Conservation (phyloP, 2,113 vertebrate species). For the Cathartes aura region DNA sequence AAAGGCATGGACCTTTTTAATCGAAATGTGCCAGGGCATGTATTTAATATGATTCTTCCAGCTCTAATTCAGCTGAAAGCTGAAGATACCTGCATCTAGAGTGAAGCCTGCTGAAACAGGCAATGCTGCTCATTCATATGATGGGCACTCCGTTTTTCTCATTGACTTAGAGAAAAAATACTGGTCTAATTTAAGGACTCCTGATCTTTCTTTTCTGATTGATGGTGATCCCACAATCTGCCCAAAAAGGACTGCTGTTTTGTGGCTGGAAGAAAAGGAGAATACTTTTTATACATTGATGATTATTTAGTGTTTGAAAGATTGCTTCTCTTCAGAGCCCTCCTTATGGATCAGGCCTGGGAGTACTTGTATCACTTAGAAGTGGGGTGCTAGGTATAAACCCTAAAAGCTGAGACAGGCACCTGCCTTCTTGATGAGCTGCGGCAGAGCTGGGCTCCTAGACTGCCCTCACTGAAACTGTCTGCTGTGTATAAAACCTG, state of each 20-base stretch:
- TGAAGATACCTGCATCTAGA: neutral
- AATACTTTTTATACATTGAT: neutral
- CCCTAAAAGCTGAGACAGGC: neutral
- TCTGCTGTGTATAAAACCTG: neutral
- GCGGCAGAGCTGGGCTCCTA: neutral
- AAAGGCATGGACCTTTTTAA: neutral
- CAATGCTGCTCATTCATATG: neutral
- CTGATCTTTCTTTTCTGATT: neutral
- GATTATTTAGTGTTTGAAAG: neutral
- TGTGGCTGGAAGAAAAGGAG: neutral
- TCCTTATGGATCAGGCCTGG: neutral
- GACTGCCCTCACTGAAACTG: neutral
- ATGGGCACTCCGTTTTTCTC: neutral
- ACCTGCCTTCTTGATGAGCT: neutral
- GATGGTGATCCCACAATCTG: neutral
- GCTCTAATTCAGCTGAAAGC: neutral
- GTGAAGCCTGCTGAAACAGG: neutral
- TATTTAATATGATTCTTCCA: neutral
- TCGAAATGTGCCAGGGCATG: neutral
- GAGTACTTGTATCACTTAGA: neutral
- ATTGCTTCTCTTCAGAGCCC: neutral
- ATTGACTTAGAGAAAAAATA: neutral
- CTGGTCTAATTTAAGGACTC: neutral
- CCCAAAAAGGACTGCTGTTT: neutral
- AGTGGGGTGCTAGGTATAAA: neutral